Percentiles rank a stretch among this genome's conserved stretches.
These are phyloP conservation scores for Acropora tenuis DNA, from an alignment of 64 coral and sea anemone species.

Conservation along the genomic window DNA sequence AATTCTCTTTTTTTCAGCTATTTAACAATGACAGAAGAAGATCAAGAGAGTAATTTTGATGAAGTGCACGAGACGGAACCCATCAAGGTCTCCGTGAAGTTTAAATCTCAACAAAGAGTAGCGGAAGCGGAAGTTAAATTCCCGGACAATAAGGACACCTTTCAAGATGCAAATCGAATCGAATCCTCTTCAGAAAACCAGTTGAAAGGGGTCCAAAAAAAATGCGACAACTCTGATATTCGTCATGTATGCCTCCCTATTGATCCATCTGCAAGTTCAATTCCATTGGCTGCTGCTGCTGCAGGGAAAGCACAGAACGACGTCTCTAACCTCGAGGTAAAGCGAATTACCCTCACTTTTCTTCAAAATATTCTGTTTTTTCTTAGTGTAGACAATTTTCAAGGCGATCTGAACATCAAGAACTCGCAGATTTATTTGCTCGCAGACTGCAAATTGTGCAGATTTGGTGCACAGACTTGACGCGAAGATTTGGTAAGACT, in stretches of 20 bases:
- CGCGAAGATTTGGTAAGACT: no score
- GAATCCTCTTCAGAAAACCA: neutral
- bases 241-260: neutral
- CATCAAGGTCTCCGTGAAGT: constrained; percentile 31
- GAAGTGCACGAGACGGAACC: neutral
- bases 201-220: no score
- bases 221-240: no score
- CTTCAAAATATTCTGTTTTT: no score
- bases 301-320: no score
- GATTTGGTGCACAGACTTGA: no score
- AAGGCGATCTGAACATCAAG: no score
- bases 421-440: neutral
- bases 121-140: neutral
- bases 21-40: constrained; percentile 22
- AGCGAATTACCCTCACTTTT: no score
- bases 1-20: neutral
- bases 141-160: neutral
- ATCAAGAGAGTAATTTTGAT: constrained; percentile 29
- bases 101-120: constrained; percentile 8
- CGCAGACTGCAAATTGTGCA: no score
- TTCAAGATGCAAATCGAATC: neutral
- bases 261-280: neutral
- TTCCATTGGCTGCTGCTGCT: neutral
- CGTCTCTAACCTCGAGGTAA: no score
- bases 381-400: no score